Percentiles rank a stretch among this genome's conserved stretches.
Evolutionary conservation across 2,888 invertebrate genomes (phyloP).

Genomic region (Cryptocheilus praepositus): DNA sequence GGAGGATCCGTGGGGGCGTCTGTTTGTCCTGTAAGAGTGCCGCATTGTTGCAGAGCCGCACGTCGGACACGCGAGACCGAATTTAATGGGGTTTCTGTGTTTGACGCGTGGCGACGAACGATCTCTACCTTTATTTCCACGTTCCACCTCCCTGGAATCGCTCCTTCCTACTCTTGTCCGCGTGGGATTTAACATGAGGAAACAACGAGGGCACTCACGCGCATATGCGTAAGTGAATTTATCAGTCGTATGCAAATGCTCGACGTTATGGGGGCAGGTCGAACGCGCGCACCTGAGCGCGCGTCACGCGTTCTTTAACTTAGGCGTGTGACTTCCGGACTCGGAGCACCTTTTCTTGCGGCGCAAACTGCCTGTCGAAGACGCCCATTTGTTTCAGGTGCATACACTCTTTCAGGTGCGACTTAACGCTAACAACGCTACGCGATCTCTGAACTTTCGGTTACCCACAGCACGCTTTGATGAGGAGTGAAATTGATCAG

Average conservation of each 20-base stretch:
- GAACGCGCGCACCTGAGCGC: too few relatives aligned
- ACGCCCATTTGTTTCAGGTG: too few relatives aligned
- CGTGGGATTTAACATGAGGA: conserved; percentile 3
- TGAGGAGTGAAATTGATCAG: too few relatives aligned
- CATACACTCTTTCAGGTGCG: neutral
- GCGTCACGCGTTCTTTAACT: too few relatives aligned
- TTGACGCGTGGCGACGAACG: conserved; percentile 54
- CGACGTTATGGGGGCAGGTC: too few relatives aligned
- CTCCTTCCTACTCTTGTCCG: neutral
- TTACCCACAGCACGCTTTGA: too few relatives aligned
- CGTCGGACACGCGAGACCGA: conserved; percentile 55
- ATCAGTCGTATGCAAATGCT: conserved; percentile 12
- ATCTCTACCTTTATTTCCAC: conserved; percentile 43
- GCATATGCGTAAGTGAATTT: conserved; percentile 2
- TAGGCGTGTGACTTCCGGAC: too few relatives aligned
- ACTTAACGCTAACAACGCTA: neutral
- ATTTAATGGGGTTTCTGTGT: conserved; percentile 69
- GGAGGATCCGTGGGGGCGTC: conserved; percentile 29
- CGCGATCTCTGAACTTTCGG: too few relatives aligned
- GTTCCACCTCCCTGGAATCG: conserved; percentile 30
- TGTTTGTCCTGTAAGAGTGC: conserved; percentile 51
- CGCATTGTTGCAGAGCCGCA: conserved; percentile 50
- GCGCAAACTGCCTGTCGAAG: too few relatives aligned
- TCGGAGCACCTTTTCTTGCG: too few relatives aligned
- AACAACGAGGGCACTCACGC: conserved; percentile 1